Conservation (phyloP, 2,797 vertebrate genomes). For the Alosa sapidissima region DNA sequence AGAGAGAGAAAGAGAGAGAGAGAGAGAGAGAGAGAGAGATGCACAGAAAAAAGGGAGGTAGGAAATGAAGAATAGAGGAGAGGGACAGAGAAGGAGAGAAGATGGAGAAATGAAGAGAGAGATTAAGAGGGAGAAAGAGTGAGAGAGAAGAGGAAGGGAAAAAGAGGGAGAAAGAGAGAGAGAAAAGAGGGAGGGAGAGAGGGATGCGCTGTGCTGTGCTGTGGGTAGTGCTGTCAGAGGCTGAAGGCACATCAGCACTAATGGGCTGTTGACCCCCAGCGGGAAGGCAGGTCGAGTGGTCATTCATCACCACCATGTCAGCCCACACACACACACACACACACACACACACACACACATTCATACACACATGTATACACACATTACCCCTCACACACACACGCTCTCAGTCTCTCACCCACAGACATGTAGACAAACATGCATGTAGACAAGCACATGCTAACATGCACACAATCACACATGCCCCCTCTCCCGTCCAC, state of each 20-base stretch:
- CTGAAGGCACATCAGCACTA: conserved; percentile 65
- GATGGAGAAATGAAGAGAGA: not conserved
- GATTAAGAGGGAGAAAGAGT: too few relatives aligned
- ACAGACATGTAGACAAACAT: not conserved
- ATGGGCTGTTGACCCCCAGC: conserved; percentile 73
- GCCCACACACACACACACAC: not conserved
- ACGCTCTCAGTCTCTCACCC: not conserved
- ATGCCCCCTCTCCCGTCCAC: not conserved
- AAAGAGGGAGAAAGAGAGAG: not conserved
- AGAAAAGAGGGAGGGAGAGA: not conserved
- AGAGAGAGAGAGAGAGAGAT: not conserved
- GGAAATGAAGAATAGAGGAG: not conserved
- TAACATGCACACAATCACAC: not conserved
- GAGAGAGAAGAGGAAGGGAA: too few relatives aligned
- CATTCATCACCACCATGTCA: conserved; percentile 65
- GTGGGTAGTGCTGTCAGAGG: conserved; percentile 45
- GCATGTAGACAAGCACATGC: not conserved
- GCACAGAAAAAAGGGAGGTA: not conserved
- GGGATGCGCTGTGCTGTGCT: conserved; percentile 51
- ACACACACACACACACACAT: not conserved
- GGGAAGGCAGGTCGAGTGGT: conserved; percentile 61
- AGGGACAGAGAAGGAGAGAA: not conserved
- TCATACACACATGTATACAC: too few relatives aligned
- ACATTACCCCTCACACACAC: too few relatives aligned
- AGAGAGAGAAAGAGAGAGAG: not conserved